These are phyloP conservation scores for Andrena dorsata DNA, from an alignment of 2,888 invertebrate genomes.

Conservation along the genomic window DNA sequence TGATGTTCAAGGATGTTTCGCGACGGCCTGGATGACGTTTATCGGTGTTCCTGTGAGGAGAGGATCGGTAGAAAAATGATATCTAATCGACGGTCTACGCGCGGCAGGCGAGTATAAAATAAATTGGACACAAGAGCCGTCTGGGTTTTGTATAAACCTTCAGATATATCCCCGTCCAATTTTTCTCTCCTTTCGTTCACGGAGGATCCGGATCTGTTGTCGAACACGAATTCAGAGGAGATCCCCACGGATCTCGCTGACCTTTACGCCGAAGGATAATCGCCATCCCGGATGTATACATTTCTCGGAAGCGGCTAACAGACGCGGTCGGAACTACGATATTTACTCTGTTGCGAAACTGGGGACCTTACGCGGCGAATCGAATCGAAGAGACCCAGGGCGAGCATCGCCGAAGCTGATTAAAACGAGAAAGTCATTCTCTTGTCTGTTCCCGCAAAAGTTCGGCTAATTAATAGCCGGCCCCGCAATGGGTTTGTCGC, in stretches of 20 bases:
- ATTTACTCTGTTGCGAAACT: background rate
- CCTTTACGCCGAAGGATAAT: conserved; percentile 35
- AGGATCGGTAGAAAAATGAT: conserved; percentile 46
- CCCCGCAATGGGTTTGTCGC: conserved; percentile 55
- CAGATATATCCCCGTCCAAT: conserved; percentile 31
- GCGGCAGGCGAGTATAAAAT: conserved; percentile 44
- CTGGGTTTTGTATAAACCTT: conserved; percentile 33
- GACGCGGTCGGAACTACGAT: background rate
- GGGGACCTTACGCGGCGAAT: no score
- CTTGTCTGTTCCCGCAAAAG: conserved; percentile 55
- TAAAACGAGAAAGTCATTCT: background rate
- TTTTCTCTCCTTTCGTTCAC: background rate
- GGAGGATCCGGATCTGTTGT: conserved; percentile 9
- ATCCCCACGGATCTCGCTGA: conserved; percentile 34
- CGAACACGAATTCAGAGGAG: conserved; percentile 29
- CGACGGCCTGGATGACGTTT: conserved; percentile 27
- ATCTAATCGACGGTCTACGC: conserved; percentile 41
- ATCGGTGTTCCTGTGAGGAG: conserved; percentile 29
- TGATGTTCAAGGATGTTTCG: conserved; percentile 7
- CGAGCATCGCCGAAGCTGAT: background rate
- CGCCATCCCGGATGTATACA: background rate
- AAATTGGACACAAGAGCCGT: conserved; percentile 44
- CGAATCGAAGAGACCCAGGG: no score
- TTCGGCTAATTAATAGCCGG: conserved; percentile 63
- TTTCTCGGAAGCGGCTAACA: background rate